phyloP scores from a whole-genome alignment of 1,140 invertebrate species.

The Lucilia sericata region DNA sequence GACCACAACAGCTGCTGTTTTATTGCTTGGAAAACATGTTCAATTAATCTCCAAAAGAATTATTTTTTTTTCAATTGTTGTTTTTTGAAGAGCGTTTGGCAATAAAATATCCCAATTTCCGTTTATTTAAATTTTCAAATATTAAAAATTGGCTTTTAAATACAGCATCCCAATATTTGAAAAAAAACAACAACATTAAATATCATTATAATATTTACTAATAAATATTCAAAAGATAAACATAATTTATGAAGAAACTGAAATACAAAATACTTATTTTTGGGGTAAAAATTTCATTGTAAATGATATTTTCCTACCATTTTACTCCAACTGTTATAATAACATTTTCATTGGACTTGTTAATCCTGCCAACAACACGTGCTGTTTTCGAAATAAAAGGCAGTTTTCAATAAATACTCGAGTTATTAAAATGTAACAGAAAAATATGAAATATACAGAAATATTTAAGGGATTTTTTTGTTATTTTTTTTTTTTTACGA shows the following conservation, averaged over 20 bases:
- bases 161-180: not conserved
- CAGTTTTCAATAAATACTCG: constrained; percentile 32
- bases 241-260: not conserved
- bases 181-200: constrained; percentile 16
- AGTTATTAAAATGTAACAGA: too few species aligned
- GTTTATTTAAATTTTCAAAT: constrained; percentile 17
- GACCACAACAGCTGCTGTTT: constrained; percentile 17
- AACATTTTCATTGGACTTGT: not conserved
- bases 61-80: constrained; percentile 2
- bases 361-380: constrained; percentile 35
- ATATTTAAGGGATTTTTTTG: constrained; percentile 17
- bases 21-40: not conserved
- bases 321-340: not conserved
- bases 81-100: not conserved
- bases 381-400: constrained; percentile 21
- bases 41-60: not conserved
- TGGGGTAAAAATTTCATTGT: constrained; percentile 22
- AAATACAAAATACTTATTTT: constrained; percentile 13
- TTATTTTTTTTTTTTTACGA: constrained; percentile 33
- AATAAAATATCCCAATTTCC: constrained; percentile 17
- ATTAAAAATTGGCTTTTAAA: constrained; percentile 28
- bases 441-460: not conserved
- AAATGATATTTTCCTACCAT: constrained; percentile 20
- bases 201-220: constrained; percentile 21
- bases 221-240: constrained; percentile 32